A percentile compares a stretch with the other conserved stretches of the same genome.
phyloP scores from a whole-genome alignment of 2,797 vertebrate genomes.

The Echiichthys vipera region DNA sequence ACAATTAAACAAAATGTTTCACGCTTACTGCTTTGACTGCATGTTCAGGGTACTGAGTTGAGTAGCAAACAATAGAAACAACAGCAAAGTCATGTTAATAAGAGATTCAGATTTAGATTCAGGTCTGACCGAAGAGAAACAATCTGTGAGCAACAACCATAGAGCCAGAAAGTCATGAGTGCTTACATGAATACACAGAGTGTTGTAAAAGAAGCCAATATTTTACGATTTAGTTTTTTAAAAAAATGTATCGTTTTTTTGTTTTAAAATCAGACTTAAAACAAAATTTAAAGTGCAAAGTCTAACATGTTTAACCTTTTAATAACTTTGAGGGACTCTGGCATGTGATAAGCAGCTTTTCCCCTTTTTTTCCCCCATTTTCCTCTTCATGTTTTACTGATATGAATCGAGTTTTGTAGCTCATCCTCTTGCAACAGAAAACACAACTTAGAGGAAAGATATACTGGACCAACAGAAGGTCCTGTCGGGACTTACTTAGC shows the following conservation, averaged over 20 bases:
- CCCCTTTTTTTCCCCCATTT: neutral
- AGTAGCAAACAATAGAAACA: neutral
- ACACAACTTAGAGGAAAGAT: neutral
- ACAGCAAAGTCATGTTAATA: neutral
- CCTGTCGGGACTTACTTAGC: constrained; percentile 4
- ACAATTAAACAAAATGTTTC: constrained; percentile 38
- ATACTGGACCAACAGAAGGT: neutral
- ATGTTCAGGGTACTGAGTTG: neutral
- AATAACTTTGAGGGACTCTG: too few species aligned
- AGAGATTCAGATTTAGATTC: neutral
- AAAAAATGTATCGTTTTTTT: too few species aligned
- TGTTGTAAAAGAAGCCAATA: too few species aligned
- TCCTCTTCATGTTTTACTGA: neutral
- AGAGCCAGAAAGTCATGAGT: neutral
- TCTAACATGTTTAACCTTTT: too few species aligned
- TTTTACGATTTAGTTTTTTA: too few species aligned
- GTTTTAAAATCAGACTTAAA: too few species aligned
- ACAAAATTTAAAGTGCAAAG: too few species aligned
- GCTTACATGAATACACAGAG: too few species aligned
- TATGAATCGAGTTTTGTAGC: neutral
- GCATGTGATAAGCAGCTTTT: neutral
- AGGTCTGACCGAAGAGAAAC: neutral
- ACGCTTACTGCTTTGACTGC: neutral
- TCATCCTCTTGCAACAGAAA: neutral
- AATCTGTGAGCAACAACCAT: neutral